Evolutionary conservation across 2,113 vertebrate genomes (phyloP), one percentile per base, ranked within the genome.

Genomic region (Colaptes auratus): DNA sequence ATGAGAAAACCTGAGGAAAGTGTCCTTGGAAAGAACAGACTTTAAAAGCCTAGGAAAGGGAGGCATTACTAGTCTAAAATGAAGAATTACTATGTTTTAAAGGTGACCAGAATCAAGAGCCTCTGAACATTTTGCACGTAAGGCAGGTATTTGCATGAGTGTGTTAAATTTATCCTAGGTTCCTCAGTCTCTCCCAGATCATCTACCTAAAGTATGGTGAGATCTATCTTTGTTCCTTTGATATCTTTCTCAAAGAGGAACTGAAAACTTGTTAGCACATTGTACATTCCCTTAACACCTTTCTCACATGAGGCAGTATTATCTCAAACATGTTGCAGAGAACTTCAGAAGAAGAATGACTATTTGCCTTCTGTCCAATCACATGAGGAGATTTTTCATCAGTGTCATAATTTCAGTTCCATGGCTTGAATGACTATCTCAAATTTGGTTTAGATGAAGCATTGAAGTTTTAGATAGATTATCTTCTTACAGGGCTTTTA

Each of bases 341-440:
- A 81, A 44, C 63, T 73, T 79, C 50, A 72, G 84, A 60, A 83
- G 66, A 67, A 85, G 58, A 73, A 81, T 16, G 53, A 28, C 61
- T 95, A 2, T 31, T 59, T 92, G 58, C 42, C 71, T 78, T 86
- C 86, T 75, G 36, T 60, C 48, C 66, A 79, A 63, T 50, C 66
- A 70, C 6, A 44, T 52, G 5, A 92, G 18, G 35, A 94, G 55
- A 80, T 88, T 91, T 58, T 95, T 28, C 36, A 69, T 83, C 86
- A 89, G 70, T 87, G 84, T 76, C 78, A 15, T 46, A 42, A 89
- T 92, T 93, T 92, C 30, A 87, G 35, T 91, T 96, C 44, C 33
- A 50, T 35, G 70, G 25, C 59, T 56, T 18, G 13, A 71, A 74
- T 46, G 42, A 74, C 66, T 78, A 13, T 84, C 65, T 92, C 81